Evolutionary conservation across 2,888 invertebrate species (phyloP), one percentile per base, ranked within the genome.

Genomic region (Hedychridium roseum): DNA sequence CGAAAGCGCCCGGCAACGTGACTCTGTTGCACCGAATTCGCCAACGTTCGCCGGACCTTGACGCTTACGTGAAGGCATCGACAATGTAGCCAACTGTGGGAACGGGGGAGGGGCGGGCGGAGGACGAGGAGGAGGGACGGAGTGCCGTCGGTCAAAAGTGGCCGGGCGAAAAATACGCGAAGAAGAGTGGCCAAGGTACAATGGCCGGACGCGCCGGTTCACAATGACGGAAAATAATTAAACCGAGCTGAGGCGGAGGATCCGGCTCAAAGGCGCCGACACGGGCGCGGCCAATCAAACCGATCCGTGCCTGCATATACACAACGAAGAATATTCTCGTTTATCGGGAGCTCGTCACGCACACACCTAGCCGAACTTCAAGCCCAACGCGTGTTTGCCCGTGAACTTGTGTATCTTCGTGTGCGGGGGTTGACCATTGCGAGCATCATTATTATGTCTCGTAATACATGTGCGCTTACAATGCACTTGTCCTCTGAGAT

Each of bases 201-300:
- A 73, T 65, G 51, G 64, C 62, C 59, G 60, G 62, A 59, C 54
- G 59, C 55, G 51, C 28, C 57, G 46, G 43, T 55, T 66, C 64
- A 59, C 66, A 67, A 67, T 68, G 72, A 70, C 57, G 71, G 64
- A 73, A 71, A 71, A 70, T 73, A 73, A 74, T 73, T 71, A 72
- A 71, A 64, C 54, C 64, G 60, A 50, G 53, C 43, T 51, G 61
- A 50, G 50, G 35, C 28, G 48, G 32, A 41, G 28, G 32, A 21
- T 26, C 37, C 50, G 54, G 56, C 60, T 72, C 69, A 74, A 72
- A 71, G 72, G 63, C 55, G 66, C 66, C 70, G 71, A 65, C 59
- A 43, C 30, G 47, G 50, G 52, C 59, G 41, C 49, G 43, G 53
- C 54, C 66, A 58, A 67, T 67, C 66, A 58, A 59, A 45, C 46